Percentiles rank a stretch among this genome's conserved stretches.
phyloP scores from a whole-genome alignment of 1,140 invertebrate species.

The Littorina saxatilis region DNA sequence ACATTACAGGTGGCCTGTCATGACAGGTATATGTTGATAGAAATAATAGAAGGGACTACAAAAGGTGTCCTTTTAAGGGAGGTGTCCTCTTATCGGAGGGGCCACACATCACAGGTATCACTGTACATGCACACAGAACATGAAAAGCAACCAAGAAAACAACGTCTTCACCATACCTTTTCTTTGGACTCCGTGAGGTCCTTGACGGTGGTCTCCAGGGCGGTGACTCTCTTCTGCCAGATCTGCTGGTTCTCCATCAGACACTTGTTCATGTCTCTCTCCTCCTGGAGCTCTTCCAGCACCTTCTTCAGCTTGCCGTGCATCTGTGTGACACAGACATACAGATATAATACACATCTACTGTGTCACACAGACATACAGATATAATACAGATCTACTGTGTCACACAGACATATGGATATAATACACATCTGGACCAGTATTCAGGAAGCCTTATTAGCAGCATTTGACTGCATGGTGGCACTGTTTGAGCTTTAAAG shows the following conservation, averaged over 20 bases:
- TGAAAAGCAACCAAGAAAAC: too few relatives aligned
- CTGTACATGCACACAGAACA: too few relatives aligned
- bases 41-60: too few relatives aligned
- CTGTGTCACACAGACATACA: not conserved
- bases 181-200: slow-evolving; percentile 76
- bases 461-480: too few relatives aligned
- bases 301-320: slow-evolving; percentile 58
- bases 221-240: slow-evolving; percentile 84
- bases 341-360: not conserved
- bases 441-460: too few relatives aligned
- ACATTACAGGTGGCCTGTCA: too few relatives aligned
- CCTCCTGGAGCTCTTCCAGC: slow-evolving; percentile 83
- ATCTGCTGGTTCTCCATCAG: slow-evolving; percentile 86
- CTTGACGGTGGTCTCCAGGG: slow-evolving; percentile 78
- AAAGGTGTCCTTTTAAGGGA: too few relatives aligned
- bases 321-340: slow-evolving; percentile 40
- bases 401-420: not conserved
- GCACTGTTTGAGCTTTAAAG: too few relatives aligned
- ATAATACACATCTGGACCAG: too few relatives aligned
- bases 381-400: not conserved
- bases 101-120: too few relatives aligned
- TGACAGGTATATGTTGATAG: too few relatives aligned
- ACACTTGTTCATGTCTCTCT: slow-evolving; percentile 85
- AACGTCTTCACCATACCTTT: slow-evolving; percentile 75
- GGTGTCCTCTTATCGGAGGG: too few relatives aligned